phyloP scores from a whole-genome alignment of 1,140 invertebrate species.

The Drosophila sturtevanti region DNA sequence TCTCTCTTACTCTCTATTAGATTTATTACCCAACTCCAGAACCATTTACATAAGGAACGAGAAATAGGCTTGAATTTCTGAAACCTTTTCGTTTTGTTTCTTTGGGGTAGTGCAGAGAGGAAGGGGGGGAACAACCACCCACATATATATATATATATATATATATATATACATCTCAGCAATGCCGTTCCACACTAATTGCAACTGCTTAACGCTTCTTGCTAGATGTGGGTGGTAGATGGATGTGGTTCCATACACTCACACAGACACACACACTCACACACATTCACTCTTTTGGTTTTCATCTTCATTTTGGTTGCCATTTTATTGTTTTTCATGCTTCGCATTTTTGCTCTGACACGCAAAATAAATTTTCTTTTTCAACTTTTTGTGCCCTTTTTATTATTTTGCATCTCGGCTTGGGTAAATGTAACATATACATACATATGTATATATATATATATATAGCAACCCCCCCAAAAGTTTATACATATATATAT shows the following conservation, averaged over 20 bases:
- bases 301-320: slow-evolving; percentile 4
- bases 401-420: background rate
- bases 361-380: slow-evolving; percentile 73
- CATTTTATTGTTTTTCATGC: slow-evolving; percentile 59
- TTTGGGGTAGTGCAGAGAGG: no score
- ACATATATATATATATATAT: background rate
- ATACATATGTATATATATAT: slow-evolving; percentile 2
- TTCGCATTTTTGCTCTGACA: slow-evolving; percentile 57
- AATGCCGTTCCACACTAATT: slow-evolving; percentile 52
- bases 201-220: slow-evolving; percentile 55
- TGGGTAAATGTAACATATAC: background rate
- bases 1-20: slow-evolving; percentile 52
- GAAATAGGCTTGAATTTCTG: slow-evolving; percentile 5
- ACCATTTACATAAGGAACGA: slow-evolving; percentile 68
- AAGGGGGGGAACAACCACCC: no score
- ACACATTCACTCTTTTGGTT: background rate
- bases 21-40: slow-evolving; percentile 54
- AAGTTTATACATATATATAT: background rate
- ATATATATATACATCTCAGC: background rate
- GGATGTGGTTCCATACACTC: slow-evolving; percentile 6
- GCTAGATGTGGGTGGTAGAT: background rate
- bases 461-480: slow-evolving; percentile 2
- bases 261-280: background rate
- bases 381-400: slow-evolving; percentile 2
- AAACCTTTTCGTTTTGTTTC: slow-evolving; percentile 33